Base-by-base conservation (phyloP, 2,888 invertebrate genomes). In the Rhaphigaster nebulosa region DNA sequence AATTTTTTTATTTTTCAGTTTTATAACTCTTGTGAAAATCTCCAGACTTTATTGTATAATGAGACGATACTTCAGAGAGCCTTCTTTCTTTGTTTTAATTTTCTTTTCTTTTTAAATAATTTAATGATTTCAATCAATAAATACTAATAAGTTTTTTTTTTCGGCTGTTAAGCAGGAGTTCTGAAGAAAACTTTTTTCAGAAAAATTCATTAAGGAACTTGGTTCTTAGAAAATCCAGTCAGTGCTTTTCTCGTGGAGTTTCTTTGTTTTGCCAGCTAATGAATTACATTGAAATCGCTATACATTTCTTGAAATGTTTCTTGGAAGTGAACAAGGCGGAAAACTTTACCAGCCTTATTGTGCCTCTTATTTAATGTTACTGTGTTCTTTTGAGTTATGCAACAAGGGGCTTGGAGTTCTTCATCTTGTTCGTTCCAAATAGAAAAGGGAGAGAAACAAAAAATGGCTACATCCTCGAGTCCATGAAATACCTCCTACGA, bases 261-360 rank as follows among this genome's bases (percentile, higher is more conserved):
- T 2, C 38, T 38, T 76, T 76, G 70, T 76, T 45, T 45, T 38
- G 20, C 12, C 34, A 34, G 70, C 34, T 76, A 38, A 76, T 76
- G 70, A 76, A 38, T 76, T 76, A 20, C 70, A 76, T 76, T 76
- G 70, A 76, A 76, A 76, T 76, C 34, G 38, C 26, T 76, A 18
- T 6, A 23, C 38, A 76, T 76, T 76, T 38, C 70, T 76, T 6
- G 8, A 38, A 18, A 34, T 76, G 70, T 76, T 76, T 38, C 70
- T 38, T 1, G 29, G 70, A 76, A 76, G 38, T 20, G 20, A 76
- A 45, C 70, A 34, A 23, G 38, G 34, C 29, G 70, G 70, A 34
- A 76, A 76, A 76, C 34, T 76, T 76, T 18, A 29, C 29, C 1
- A 23, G 20, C 34, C 15, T 38, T 5, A 38, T 76, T 76, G 38